These are phyloP conservation scores for Globodera ellingtonae DNA, from an alignment of 1,140 invertebrate species.

Conservation along the genomic window DNA sequence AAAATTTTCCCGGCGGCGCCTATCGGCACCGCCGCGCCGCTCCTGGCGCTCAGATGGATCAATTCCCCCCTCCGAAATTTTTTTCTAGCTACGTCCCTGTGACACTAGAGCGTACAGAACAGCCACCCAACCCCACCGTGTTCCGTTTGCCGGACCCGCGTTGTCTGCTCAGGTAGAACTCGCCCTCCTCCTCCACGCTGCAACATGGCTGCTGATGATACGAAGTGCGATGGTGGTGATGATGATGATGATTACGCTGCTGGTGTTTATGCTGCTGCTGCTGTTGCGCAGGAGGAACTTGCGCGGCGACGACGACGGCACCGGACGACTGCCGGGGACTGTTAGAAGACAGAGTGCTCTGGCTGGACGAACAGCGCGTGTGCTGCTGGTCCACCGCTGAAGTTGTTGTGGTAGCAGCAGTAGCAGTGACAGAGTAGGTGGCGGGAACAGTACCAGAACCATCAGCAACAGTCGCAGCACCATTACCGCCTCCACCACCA, in stretches of 20 bases:
- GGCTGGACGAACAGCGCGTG: constrained; percentile 24
- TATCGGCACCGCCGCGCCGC: too few species aligned
- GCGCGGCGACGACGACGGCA: too few species aligned
- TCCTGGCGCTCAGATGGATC: too few species aligned
- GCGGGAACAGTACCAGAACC: too few species aligned
- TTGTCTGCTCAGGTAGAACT: constrained; percentile 49
- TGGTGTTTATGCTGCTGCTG: not conserved
- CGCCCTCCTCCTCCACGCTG: constrained; percentile 55
- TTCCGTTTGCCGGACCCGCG: constrained; percentile 52
- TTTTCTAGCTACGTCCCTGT: too few species aligned
- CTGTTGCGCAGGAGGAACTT: not conserved
- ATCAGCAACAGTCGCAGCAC: not conserved
- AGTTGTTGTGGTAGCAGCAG: too few species aligned
- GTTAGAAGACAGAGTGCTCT: constrained; percentile 15
- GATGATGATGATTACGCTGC: constrained; percentile 1
- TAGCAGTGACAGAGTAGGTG: too few species aligned
- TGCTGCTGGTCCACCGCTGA: constrained; percentile 4
- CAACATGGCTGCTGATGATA: constrained; percentile 8
- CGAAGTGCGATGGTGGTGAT: not conserved
- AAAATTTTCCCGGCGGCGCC: too few species aligned
- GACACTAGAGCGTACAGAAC: too few species aligned
- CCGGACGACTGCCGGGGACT: constrained; percentile 1
- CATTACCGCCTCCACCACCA: not conserved
- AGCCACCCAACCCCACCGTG: constrained; percentile 42
- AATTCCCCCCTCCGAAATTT: too few species aligned